Evolutionary conservation across 2,113 vertebrate species (phyloP), one percentile per base, ranked within the genome.

Genomic region (Argyrosomus japonicus): DNA sequence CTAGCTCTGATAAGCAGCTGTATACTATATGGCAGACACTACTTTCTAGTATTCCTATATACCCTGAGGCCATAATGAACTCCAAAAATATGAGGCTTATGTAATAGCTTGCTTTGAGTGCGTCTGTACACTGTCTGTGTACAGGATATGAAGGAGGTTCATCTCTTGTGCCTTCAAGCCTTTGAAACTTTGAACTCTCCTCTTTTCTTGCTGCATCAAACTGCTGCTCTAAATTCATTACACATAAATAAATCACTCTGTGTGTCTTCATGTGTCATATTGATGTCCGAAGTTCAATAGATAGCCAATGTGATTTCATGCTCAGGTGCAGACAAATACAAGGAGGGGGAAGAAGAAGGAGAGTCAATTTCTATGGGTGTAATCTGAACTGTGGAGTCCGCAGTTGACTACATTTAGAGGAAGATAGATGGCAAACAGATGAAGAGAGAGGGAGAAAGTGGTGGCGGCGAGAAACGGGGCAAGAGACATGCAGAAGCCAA

Each of bases 191-290:
- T 73, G 12, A 83, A 83, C 68, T 27, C 75, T 36, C 27, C 23
- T 60, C 57, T 72, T 61, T 14, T 84, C 17, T 63, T 48, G 63
- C 82, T 40, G 47, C 48, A 61, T 36, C 62, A 77, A 43, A 64
- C 75, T 23, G 48, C 79, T 83, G 65, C 53, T 85, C 23, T 40
- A 48, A 83, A 87, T 85, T 87, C 79, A 81, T 73, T 56, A 80
- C 43, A 58, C 56, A 82, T 83, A 50, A 79, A 79, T 74, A 79
- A 84, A 87, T 81, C 51, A 78, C 47, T 74, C 21, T 0, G 21
- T 27, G 54, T 65, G 68, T 83, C 79, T 72, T 56, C 32, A 58
- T 27, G 80, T 82, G 70, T 79, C 68, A 82, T 82, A 79, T 71
- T 56, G 43, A 86, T 71, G 63, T 82, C 67, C 53, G 2, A 29